A percentile compares a stretch with the other conserved stretches of the same genome.
Evolutionary conservation across 2,113 vertebrate genomes (phyloP).

Genomic region (Rhombomys opimus): DNA sequence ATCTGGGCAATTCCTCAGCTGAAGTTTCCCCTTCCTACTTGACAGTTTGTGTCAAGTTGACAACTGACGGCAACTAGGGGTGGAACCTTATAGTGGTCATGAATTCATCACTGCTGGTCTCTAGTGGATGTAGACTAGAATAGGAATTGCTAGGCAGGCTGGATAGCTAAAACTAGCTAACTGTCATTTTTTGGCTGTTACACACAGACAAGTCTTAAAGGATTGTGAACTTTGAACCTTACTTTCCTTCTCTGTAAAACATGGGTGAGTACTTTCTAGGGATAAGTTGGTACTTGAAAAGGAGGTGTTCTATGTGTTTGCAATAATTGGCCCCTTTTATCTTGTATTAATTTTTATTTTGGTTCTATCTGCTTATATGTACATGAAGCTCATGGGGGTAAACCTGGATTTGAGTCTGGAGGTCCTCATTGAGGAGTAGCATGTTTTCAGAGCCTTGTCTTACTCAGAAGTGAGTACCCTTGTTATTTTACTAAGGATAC

Average conservation of each 20-base stretch:
- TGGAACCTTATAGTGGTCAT: not conserved
- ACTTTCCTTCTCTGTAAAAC: not conserved
- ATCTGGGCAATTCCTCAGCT: not conserved
- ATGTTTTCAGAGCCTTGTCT: not conserved
- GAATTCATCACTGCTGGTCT: not conserved
- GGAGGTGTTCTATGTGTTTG: not conserved
- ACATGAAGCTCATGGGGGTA: not conserved
- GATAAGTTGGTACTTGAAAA: not conserved
- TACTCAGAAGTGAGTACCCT: not conserved
- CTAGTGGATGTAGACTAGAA: not conserved
- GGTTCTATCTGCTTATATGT: not conserved
- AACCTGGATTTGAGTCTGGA: not conserved
- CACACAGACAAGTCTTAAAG: not conserved
- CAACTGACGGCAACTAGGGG: not conserved
- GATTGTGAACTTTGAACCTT: not conserved
- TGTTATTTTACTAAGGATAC: fast-evolving
- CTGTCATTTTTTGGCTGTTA: not conserved
- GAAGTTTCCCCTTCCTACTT: not conserved
- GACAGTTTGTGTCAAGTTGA: not conserved
- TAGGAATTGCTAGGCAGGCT: not conserved
- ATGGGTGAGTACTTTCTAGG: not conserved
- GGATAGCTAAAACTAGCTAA: not conserved
- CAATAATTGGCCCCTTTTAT: too few relatives aligned
- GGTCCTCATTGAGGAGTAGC: not conserved
- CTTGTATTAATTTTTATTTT: not conserved